A percentile compares a stretch with the other conserved stretches of the same genome.
These are phyloP conservation scores for Cebidichthys violaceus DNA, from an alignment of 2,113 vertebrate genomes.

Conservation along the genomic window DNA sequence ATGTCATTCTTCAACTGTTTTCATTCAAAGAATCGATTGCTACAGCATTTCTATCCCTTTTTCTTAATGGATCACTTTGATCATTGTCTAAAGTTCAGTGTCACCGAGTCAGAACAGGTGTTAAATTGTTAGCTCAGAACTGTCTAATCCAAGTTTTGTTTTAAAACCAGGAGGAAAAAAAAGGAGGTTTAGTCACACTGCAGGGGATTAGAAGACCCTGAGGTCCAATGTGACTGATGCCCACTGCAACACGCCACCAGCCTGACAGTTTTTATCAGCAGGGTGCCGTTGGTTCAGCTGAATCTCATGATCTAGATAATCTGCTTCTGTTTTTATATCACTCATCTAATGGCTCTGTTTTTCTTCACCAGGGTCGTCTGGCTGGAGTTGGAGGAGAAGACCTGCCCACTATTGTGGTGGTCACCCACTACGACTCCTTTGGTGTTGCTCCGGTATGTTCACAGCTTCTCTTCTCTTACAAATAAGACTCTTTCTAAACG, in stretches of 20 bases:
- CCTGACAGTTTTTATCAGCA: neutral
- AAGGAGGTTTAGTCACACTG: constrained; percentile 37
- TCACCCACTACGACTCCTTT: constrained; percentile 97
- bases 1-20: neutral
- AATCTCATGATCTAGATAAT: neutral
- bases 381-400: constrained; percentile 96
- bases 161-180: constrained; percentile 12
- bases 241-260: neutral
- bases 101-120: neutral
- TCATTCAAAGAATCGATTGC: neutral
- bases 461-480: neutral
- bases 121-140: neutral
- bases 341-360: neutral
- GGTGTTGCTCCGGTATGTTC: constrained; percentile 92
- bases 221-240: constrained; percentile 15
- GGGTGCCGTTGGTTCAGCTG: neutral
- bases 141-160: constrained; percentile 24
- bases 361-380: constrained; percentile 88
- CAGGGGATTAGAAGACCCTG: constrained; percentile 24
- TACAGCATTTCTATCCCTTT: neutral
- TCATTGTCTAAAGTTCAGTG: neutral
- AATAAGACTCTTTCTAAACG: neutral
- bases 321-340: neutral
- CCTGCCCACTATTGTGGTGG: constrained; percentile 94
- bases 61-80: neutral